Base-by-base conservation (phyloP, 35 echinoderm and acorn worm genomes). In the Stichopus chloronotus region DNA sequence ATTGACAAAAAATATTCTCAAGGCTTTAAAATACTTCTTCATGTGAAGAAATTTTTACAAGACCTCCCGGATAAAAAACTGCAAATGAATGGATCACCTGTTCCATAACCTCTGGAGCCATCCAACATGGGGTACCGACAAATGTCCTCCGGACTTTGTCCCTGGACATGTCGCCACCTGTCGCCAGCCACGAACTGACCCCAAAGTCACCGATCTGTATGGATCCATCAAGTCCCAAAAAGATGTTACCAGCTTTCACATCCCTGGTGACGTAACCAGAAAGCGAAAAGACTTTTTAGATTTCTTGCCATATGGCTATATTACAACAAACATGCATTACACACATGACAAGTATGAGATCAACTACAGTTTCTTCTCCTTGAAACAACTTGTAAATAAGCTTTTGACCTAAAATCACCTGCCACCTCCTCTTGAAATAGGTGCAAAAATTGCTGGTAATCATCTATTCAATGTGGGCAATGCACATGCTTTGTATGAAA, bases 81-180 rank as follows among this genome's bases (percentile, higher is more conserved):
- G 30, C 30, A 43, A 0, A 1, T 43, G 30, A 65, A 55, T 52
- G 10, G 57, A 52, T 83, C 59, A 99, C 97, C 95, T 99, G 97
- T 68, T 99, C 97, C 97, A 99, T 99, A 52, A 99, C 97, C 76
- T 99, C 97, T 52, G 97, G 97, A 6, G 97, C 97, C 97, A 99
- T 99, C 97, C 97, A 99, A 93, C 97, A 99, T 22, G 97, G 97
- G 5, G 97, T 99, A 10, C 97, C 97, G 3, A 99, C 97, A 80
- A 99, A 99, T 5, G 97, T 99, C 17, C 91, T 99, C 0, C 97
- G 78, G 16, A 96, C 93, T 74, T 96, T 99, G 25, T 96, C 97
- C 13, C 97, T 90, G 10, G 97, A 99, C 78, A 95, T 88, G 79
- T 99, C 97, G 5, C 97, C 97, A 72, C 97, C 94, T 8, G 93